Evolutionary conservation across 2,888 invertebrate species (phyloP).

Genomic region (Cataglyphis rosenhaueri): DNA sequence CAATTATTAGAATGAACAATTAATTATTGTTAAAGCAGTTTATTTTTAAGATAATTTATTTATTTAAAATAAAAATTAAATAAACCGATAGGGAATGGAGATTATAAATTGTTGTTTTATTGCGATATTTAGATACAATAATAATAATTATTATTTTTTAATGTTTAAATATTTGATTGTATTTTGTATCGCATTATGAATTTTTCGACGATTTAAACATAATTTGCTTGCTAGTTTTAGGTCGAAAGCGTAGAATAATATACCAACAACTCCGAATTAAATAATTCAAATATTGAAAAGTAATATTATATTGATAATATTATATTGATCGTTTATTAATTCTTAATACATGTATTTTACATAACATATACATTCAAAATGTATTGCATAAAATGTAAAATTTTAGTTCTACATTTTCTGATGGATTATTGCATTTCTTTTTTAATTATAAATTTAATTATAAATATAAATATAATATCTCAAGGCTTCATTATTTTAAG

Average conservation of each 20-base stretch:
- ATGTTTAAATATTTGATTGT: neutral
- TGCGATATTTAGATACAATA: neutral
- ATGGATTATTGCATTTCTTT: neutral
- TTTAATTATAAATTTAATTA: neutral
- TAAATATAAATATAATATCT: neutral
- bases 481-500: neutral
- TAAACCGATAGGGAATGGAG: neutral
- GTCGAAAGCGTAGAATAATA: neutral
- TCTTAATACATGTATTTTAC: neutral
- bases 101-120: slow-evolving; percentile 8
- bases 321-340: neutral
- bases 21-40: slow-evolving; percentile 6
- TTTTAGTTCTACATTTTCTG: neutral
- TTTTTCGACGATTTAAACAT: neutral
- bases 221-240: neutral
- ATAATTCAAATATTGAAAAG: neutral
- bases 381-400: neutral
- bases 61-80: neutral
- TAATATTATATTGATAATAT: neutral
- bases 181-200: neutral
- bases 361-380: neutral
- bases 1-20: neutral
- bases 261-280: neutral
- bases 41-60: neutral
- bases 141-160: neutral